phyloP scores from a whole-genome alignment of 2,888 invertebrate genomes.

The Melipona bicolor region DNA sequence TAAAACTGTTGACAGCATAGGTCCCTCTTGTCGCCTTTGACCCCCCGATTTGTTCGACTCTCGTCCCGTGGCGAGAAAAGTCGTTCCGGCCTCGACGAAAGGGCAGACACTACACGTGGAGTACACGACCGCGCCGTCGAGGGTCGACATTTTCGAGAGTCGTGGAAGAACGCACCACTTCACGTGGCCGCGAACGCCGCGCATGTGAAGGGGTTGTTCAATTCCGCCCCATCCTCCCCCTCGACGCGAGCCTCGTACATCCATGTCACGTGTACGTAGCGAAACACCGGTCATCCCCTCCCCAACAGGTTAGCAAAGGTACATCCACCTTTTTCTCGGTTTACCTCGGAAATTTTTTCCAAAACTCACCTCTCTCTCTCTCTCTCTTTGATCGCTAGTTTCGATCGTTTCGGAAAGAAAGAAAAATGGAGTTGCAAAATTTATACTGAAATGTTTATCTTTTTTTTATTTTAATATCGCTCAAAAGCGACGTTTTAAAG shows the following conservation, averaged over 20 bases:
- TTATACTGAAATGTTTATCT: no score
- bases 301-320: constrained; percentile 56
- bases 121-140: constrained; percentile 60
- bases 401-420: no score
- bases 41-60: not conserved
- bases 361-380: no score
- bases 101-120: constrained; percentile 12
- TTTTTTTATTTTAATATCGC: not conserved
- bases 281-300: constrained; percentile 64
- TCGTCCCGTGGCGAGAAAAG: not conserved
- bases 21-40: not conserved
- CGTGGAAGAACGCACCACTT: constrained; percentile 63
- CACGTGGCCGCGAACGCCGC: constrained; percentile 78
- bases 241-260: constrained; percentile 66
- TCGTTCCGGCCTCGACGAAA: not conserved
- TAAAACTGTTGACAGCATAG: not conserved
- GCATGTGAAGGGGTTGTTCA: constrained; percentile 78
- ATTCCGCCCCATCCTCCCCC: constrained; percentile 50
- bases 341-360: no score
- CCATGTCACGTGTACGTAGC: constrained; percentile 80
- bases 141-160: constrained; percentile 67
- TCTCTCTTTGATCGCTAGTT: no score
- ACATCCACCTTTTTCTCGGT: constrained; percentile 46
- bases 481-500: not conserved
- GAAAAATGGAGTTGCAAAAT: no score